A percentile compares a stretch with the other conserved stretches of the same genome.
phyloP scores from a whole-genome alignment of 1,140 invertebrate genomes.

The Aleiodes sp. region DNA sequence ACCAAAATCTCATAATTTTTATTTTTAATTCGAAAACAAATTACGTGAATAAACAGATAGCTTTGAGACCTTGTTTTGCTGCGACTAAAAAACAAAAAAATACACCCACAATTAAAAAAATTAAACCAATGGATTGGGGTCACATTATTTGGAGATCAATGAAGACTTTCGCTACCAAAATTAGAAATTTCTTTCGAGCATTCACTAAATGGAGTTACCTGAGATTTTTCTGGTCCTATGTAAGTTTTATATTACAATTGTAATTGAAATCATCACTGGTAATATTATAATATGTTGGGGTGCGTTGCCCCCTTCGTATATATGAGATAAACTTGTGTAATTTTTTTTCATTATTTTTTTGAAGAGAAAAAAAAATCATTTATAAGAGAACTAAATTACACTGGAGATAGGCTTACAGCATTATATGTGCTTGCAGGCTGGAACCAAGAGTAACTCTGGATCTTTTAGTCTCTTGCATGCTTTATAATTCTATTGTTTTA shows the following conservation, averaged over 20 bases:
- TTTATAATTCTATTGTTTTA: constrained; percentile 55
- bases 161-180: constrained; percentile 41
- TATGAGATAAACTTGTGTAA: constrained; percentile 30
- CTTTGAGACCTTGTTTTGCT: constrained; percentile 9
- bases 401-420: constrained; percentile 48
- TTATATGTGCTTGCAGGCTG: constrained; percentile 56
- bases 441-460: constrained; percentile 57
- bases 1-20: too few relatives aligned
- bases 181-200: constrained; percentile 45
- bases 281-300: constrained; percentile 26
- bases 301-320: too few relatives aligned
- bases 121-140: constrained; percentile 43
- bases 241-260: constrained; percentile 49
- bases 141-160: constrained; percentile 38
- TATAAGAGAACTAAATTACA: constrained; percentile 47
- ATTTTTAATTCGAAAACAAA: too few relatives aligned
- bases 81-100: constrained; percentile 17
- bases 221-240: constrained; percentile 44
- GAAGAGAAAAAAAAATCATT: constrained; percentile 40
- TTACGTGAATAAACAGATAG: neutral
- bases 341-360: too few relatives aligned
- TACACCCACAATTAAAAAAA: too few relatives aligned
- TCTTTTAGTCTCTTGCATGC: constrained; percentile 49
- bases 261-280: constrained; percentile 26
- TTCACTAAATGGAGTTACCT: constrained; percentile 42